Base-by-base conservation (phyloP, 2,797 vertebrate species). In the Cephalopachus bancanus region DNA sequence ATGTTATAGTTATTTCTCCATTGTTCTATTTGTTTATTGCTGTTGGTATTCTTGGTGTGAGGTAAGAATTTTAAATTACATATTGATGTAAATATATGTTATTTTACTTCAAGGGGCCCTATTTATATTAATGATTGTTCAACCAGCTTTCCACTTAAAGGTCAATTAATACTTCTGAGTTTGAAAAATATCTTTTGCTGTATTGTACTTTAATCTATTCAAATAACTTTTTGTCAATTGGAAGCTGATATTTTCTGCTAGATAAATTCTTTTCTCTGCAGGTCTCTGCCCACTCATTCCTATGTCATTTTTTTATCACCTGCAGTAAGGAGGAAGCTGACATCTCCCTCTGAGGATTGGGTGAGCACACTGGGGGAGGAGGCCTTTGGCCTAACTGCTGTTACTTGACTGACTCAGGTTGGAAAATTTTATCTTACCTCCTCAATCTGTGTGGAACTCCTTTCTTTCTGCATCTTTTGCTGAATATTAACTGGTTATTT, bases 401-500 rank as follows among this genome's bases (percentile, higher is more conserved):
- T 20, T 28, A 78, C 26, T 60, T 55, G 8, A 37, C 44, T 75
- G 33, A 64, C 60, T 3, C 7, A 44, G 28, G 1, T 15, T 65
- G 4, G 62, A 44, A 10, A 49, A 60, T 72, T 14, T 30, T 11
- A 60, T 8, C 2, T 37, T 37, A 22, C 19, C 51, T 92, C 28
- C 33, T 80, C 26, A 22, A 6, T 89, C 5, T 79, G 22, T 4
- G 7, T 28, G 12, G 24, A 49, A 16, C 2, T 16, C 16, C 26
- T 9, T 49, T 20, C 10, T 74, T 93, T 85, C 79, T 37, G 37
- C 37, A 37, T 37, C 37, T 37, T 37, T 37, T 75, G 14, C n/a
- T 90, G 30, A 67, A 65, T 24, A 49, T 8, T 65, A 33, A n/a
- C 57, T 91, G 33, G 55, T 69, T 28, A 55, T 92, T 96, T 83